Evolutionary conservation across 2,888 invertebrate species (phyloP).

Genomic region (Tiliacea citrago): DNA sequence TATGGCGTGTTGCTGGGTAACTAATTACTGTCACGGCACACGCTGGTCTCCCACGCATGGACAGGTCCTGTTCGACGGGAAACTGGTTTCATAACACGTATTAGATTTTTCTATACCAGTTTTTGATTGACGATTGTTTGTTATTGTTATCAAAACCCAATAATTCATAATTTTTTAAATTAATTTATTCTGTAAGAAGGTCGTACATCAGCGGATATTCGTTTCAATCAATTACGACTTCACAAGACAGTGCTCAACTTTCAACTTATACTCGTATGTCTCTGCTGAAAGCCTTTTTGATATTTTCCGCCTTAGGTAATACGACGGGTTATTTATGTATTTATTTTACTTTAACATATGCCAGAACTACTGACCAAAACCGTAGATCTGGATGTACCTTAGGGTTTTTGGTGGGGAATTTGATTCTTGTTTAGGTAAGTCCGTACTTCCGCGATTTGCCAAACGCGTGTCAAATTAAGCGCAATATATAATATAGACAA

Average conservation of each 20-base stretch:
- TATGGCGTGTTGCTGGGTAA: background rate
- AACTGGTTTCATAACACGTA: no score
- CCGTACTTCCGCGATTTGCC: no score
- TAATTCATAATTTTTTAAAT: no score
- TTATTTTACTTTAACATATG: no score
- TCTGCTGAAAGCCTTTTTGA: background rate
- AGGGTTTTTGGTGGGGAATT: no score
- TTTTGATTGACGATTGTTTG: background rate
- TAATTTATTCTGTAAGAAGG: background rate
- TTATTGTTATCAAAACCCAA: conserved; percentile 18
- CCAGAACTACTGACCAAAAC: background rate
- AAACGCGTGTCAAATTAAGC: no score
- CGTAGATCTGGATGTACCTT: background rate
- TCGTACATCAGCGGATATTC: background rate
- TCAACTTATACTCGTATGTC: background rate
- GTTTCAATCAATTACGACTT: background rate
- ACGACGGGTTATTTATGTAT: no score
- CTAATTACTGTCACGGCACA: no score
- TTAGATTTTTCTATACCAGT: background rate
- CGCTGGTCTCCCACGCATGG: no score
- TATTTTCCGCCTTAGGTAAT: background rate
- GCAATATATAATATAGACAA: background rate
- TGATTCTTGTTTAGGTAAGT: no score
- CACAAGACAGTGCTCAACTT: no score
- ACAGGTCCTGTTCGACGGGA: no score